Base-by-base conservation (phyloP, 2,888 invertebrate genomes). In the Sesia bembeciformis region DNA sequence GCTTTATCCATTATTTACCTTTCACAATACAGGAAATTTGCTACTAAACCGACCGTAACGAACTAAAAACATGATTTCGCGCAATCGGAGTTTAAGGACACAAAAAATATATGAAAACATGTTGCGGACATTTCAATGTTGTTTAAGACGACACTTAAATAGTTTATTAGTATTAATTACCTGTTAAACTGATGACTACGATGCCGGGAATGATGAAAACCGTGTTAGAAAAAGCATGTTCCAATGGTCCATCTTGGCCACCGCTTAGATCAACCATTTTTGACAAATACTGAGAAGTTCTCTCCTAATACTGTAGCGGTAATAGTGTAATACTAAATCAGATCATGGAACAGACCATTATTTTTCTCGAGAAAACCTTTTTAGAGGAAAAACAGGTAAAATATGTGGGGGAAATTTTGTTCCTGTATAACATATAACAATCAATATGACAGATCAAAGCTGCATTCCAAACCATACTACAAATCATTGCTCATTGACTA, bases 201-300 rank as follows among this genome's bases (percentile, higher is more conserved):
- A 96, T 92, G 53, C 94, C 96, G 64, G 97, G 96, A 68, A 97
- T 75, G 66, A 97, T 94, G 80, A 97, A 97, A 63, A 97, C 95
- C 50, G 93, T 90, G 84, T 97, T 96, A 61, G 96, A 95, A 85
- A 97, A 96, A 63, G 95, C 95, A 82, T 96, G 95, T 78, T 96
- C 95, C 70, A 95, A 91, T 0, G 95, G 95, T 4, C 94, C 94
- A 66, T 95, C 95, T 57, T 93, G 91, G 52, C 94, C 93, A 39
- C 94, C 94, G 59, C 95, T 93, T 70, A 96, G 90, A 83, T 97
- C 96, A 61, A 96, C 96, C 97, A 97, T 97, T 78, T 79, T 91
- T 53, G 43, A 56, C 40, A 64, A 78, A 78, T 78, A 78, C 74
- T 75, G 74, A 62, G 63, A 65, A 65, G 58, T 65, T 64, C 53